A percentile compares a stretch with the other conserved stretches of the same genome.
Evolutionary conservation across 2,888 invertebrate genomes (phyloP).

Genomic region (Caenorhabditis auriculariae): DNA sequence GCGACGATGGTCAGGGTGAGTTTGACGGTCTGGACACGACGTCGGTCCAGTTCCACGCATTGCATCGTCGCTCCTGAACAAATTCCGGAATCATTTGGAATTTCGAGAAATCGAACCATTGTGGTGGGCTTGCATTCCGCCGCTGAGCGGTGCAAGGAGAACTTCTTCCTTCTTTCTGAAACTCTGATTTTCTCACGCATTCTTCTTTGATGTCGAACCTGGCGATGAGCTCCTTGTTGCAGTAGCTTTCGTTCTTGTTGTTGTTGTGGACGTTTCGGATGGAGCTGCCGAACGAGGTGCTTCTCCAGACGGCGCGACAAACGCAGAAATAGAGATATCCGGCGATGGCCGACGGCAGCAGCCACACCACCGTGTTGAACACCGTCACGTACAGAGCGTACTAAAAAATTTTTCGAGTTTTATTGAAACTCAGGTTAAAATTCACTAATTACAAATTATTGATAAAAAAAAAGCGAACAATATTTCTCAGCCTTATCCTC

Average conservation of each 20-base stretch:
- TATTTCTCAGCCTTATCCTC: no score
- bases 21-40: slow-evolving; percentile 67
- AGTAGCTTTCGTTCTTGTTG: not conserved
- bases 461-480: no score
- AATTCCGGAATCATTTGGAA: not conserved
- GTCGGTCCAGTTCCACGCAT: slow-evolving; percentile 45
- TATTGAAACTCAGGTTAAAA: not conserved
- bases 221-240: not conserved
- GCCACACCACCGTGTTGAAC: slow-evolving; percentile 65
- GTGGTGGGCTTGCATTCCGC: slow-evolving; percentile 31
- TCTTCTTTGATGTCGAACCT: not conserved
- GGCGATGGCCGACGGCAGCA: slow-evolving; percentile 66
- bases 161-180: slow-evolving; percentile 9
- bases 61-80: slow-evolving; percentile 27
- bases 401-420: slow-evolving; percentile 20
- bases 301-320: slow-evolving; percentile 62
- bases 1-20: slow-evolving; percentile 67
- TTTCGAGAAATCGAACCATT: slow-evolving; percentile 13
- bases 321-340: slow-evolving; percentile 65
- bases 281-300: slow-evolving; percentile 24
- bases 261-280: slow-evolving; percentile 8
- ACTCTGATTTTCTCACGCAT: not conserved
- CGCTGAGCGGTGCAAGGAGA: slow-evolving; percentile 8
- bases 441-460: no score
- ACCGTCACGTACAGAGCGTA: slow-evolving; percentile 61